Conservation (phyloP, 2,113 vertebrate genomes). For the Heliornis fulica region DNA sequence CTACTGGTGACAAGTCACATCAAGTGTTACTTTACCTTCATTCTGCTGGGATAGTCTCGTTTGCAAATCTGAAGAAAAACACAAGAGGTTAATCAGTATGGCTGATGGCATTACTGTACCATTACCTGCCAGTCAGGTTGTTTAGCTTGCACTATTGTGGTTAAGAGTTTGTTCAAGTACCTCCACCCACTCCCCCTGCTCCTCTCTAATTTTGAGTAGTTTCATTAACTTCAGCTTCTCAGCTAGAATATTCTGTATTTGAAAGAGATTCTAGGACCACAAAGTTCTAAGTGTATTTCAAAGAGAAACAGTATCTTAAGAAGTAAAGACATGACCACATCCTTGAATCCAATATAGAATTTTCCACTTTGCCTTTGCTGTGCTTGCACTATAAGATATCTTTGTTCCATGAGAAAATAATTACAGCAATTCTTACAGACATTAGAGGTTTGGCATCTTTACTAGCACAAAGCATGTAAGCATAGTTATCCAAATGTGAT, state of each 20-base stretch:
- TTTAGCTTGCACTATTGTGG: not conserved
- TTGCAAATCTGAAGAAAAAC: constrained; percentile 80
- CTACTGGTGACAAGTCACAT: not conserved
- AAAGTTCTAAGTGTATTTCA: not conserved
- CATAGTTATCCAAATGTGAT: not conserved
- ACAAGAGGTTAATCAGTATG: not conserved
- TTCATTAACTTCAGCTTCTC: not conserved
- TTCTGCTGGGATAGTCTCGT: constrained; percentile 84
- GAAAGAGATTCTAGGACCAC: not conserved
- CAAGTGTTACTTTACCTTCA: constrained; percentile 77
- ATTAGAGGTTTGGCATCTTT: not conserved
- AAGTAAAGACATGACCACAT: not conserved
- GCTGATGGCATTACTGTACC: not conserved
- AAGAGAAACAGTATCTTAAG: not conserved
- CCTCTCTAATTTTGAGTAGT: not conserved
- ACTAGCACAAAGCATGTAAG: not conserved
- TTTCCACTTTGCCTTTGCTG: not conserved
- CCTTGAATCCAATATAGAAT: not conserved
- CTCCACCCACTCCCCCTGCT: not conserved
- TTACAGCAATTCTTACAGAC: not conserved
- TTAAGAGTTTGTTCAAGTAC: not conserved
- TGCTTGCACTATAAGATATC: not conserved
- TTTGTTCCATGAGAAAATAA: not conserved
- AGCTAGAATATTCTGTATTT: not conserved
- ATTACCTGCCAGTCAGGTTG: not conserved